These are phyloP conservation scores for Alectoris magna DNA, from an alignment of 2,797 vertebrate genomes.

Conservation along the genomic window DNA sequence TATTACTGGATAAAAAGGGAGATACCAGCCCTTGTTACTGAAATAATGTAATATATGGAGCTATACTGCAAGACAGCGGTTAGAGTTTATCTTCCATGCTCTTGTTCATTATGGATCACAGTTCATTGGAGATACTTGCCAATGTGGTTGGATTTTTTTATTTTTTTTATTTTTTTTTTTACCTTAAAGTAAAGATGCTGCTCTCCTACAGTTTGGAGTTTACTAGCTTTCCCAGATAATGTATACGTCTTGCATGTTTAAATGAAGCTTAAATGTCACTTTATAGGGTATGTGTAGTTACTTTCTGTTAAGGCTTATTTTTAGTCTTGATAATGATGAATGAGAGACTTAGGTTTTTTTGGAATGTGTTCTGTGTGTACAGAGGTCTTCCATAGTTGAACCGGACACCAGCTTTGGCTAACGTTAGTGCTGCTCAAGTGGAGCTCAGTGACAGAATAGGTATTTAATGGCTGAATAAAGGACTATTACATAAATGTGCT, in stretches of 20 bases:
- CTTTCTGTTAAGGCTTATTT: not conserved
- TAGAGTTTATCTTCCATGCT: not conserved
- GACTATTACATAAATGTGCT: conserved; percentile 62
- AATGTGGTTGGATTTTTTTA: not conserved
- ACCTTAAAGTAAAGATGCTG: not conserved
- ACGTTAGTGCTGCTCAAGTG: conserved; percentile 69
- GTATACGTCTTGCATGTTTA: not conserved
- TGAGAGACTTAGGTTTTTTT: conserved; percentile 52
- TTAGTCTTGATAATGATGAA: not conserved
- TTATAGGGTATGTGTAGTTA: not conserved
- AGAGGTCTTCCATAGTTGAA: conserved; percentile 62
- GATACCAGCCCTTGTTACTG: not conserved
- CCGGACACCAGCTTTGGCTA: conserved; percentile 77
- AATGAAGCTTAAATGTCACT: not conserved
- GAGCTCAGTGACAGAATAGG: conserved; percentile 63
- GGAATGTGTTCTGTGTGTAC: conserved; percentile 71
- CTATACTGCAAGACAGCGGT: not conserved
- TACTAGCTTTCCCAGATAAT: not conserved
- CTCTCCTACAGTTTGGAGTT: not conserved
- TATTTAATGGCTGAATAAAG: conserved; percentile 74
- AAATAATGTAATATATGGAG: not conserved
- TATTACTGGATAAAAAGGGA: not conserved
- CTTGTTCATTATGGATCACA: not conserved
- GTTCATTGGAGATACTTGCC: not conserved
- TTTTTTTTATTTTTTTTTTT: not conserved